Evolutionary conservation across 2,113 vertebrate species (phyloP).

Genomic region (Phainopepla nitens): DNA sequence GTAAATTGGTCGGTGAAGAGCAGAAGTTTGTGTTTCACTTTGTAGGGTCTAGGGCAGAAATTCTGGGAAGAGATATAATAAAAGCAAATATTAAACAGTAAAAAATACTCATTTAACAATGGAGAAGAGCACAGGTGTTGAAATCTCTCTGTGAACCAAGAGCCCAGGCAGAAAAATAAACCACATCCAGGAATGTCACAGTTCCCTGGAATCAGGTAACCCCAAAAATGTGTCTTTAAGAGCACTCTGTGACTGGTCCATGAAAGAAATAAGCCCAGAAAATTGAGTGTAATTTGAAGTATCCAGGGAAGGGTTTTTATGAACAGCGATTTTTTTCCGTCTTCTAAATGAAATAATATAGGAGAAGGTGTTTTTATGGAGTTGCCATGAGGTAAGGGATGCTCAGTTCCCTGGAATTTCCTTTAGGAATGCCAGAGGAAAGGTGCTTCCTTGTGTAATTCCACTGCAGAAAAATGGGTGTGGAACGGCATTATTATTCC

Average conservation of each 20-base stretch:
- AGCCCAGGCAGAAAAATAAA: neutral
- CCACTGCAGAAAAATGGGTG: neutral
- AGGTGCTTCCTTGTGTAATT: constrained; percentile 43
- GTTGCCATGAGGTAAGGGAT: neutral
- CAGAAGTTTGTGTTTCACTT: neutral
- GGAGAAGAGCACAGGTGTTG: neutral
- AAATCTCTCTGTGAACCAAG: neutral
- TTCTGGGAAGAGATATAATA: neutral
- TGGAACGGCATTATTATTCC: constrained; percentile 14
- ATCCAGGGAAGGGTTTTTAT: neutral
- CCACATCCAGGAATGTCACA: neutral
- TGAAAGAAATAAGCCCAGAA: neutral
- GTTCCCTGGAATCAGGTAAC: neutral
- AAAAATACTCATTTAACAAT: neutral
- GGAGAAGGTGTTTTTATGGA: constrained; percentile 22
- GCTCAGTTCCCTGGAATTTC: constrained; percentile 46
- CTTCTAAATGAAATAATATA: constrained; percentile 17
- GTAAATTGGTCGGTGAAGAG: rapidly evolving
- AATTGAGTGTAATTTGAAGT: neutral
- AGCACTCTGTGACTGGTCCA: neutral
- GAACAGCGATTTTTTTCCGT: neutral
- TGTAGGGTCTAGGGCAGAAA: neutral
- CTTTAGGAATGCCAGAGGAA: constrained; percentile 40
- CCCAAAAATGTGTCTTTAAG: neutral
- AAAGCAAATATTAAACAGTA: neutral